phyloP scores from a whole-genome alignment of 2,888 invertebrate species.

The Campoplex capitator region DNA sequence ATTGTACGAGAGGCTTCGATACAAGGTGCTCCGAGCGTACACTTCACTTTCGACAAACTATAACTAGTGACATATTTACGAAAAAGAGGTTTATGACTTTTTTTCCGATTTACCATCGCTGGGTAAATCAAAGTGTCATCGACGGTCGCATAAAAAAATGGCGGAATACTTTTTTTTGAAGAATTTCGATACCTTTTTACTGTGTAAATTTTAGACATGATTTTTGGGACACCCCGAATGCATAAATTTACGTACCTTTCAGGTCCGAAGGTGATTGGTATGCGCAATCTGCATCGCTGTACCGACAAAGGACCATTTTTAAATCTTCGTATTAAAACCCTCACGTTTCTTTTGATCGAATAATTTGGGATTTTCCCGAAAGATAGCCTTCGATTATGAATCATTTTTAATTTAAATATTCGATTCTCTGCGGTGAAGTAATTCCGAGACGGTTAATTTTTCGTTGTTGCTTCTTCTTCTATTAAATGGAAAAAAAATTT shows the following conservation, averaged over 20 bases:
- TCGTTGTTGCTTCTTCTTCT: too few species aligned
- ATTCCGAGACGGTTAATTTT: background rate
- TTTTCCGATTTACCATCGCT: background rate
- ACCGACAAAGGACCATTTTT: conserved; percentile 43
- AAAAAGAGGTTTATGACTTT: background rate
- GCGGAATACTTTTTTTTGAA: background rate
- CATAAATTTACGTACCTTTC: background rate
- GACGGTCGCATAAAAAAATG: background rate
- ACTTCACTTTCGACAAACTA: too few species aligned
- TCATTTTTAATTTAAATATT: conserved; percentile 25
- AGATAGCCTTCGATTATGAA: conserved; percentile 41
- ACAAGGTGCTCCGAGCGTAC: background rate
- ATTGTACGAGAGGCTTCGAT: background rate
- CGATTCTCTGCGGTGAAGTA: conserved; percentile 17
- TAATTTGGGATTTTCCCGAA: conserved; percentile 34
- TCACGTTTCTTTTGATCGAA: conserved; percentile 20
- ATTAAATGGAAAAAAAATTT: too few species aligned
- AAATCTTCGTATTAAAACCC: conserved; percentile 20
- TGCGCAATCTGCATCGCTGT: conserved; percentile 30
- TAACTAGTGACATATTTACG: too few species aligned
- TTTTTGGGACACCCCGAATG: background rate
- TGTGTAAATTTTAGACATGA: too few species aligned
- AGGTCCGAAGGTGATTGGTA: conserved; percentile 28
- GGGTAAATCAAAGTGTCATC: background rate
- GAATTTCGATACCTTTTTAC: background rate